These are phyloP conservation scores for Pogonomyrmex californicus DNA, from an alignment of 1,140 invertebrate species.

Conservation along the genomic window DNA sequence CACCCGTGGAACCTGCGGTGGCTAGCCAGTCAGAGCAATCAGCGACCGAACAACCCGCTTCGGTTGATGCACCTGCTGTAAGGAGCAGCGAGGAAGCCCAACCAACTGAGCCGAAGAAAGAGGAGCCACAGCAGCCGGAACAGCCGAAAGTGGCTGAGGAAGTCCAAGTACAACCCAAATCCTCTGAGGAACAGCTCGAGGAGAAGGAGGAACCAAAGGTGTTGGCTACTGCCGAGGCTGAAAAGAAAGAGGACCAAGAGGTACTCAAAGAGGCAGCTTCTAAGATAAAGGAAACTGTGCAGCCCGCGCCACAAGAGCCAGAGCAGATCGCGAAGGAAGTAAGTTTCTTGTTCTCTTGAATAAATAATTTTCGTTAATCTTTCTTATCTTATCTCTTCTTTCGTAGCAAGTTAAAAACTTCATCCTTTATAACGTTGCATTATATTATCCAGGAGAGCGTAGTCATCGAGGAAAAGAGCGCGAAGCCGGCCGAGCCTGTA, in stretches of 20 bases:
- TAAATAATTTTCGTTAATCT: not conserved
- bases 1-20: not conserved
- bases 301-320: conserved; percentile 47
- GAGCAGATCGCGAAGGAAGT: conserved; percentile 68
- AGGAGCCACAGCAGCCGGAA: conserved; percentile 54
- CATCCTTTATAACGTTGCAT: not conserved
- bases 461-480: conserved; percentile 46
- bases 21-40: not conserved
- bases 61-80: not conserved
- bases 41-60: conserved; percentile 4
- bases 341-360: conserved; percentile 22
- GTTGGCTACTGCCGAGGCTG: not conserved
- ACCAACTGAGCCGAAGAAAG: conserved; percentile 67
- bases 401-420: not conserved
- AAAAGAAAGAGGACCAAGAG: conserved; percentile 67
- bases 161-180: conserved; percentile 14
- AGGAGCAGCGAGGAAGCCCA: conserved; percentile 42
- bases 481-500: not conserved
- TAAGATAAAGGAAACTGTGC: conserved; percentile 63
- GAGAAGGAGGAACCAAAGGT: conserved; percentile 53
- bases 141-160: conserved; percentile 18
- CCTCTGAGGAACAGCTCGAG: conserved; percentile 56
- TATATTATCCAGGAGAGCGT: conserved; percentile 28
- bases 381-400: not conserved
- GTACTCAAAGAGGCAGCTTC: conserved; percentile 71